Conservation (phyloP, 2,888 invertebrate species). For the Malthinus seriepunctatus region DNA sequence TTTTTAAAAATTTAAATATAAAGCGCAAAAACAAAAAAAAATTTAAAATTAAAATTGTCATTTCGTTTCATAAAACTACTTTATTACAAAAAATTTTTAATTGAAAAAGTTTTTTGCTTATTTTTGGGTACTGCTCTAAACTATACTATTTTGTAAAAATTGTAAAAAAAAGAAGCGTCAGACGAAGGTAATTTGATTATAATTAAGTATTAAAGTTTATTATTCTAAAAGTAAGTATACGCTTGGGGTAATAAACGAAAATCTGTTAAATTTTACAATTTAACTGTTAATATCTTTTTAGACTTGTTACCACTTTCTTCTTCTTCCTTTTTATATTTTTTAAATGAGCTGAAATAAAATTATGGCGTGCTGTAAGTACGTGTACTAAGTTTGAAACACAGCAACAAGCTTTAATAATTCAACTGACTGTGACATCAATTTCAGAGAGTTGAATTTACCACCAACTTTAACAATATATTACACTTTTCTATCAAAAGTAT, state of each 20-base stretch:
- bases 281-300: constrained; percentile 1
- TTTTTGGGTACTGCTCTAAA: too few species aligned
- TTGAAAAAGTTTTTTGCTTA: too few species aligned
- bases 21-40: too few species aligned
- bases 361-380: not conserved
- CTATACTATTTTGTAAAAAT: too few species aligned
- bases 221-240: not conserved
- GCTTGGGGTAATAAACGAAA: constrained; percentile 1
- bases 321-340: not conserved
- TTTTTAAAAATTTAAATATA: too few species aligned
- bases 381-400: constrained; percentile 10
- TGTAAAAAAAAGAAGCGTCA: too few species aligned
- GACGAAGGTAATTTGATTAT: too few species aligned
- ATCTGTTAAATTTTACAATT: constrained; percentile 5
- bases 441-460: constrained; percentile 16
- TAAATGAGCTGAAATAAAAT: constrained; percentile 15
- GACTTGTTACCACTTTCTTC: not conserved
- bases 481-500: constrained; percentile 12
- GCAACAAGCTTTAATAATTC: constrained; percentile 21
- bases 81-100: too few species aligned
- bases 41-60: too few species aligned
- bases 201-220: too few species aligned
- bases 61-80: too few species aligned
- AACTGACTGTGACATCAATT: constrained; percentile 29
- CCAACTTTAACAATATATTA: constrained; percentile 26